These are phyloP conservation scores for Suillia variegata DNA, from an alignment of 2,888 invertebrate species.

Conservation along the genomic window DNA sequence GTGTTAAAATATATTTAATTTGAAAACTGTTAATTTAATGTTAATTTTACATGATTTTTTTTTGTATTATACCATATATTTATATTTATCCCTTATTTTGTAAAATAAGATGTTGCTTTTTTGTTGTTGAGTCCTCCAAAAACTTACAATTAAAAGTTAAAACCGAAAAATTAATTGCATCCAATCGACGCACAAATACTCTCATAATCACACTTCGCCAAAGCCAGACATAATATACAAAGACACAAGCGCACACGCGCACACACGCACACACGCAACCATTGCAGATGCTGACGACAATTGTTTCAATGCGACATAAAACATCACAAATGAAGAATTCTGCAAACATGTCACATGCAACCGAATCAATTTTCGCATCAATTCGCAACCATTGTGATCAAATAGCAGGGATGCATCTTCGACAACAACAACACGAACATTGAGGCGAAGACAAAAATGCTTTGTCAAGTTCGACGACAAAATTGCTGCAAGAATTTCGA, in stretches of 20 bases:
- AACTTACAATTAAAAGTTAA: too few relatives aligned
- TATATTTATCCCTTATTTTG: too few relatives aligned
- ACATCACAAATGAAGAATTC: conserved; percentile 31
- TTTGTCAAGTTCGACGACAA: neutral
- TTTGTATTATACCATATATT: too few relatives aligned
- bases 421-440: conserved; percentile 23
- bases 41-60: too few relatives aligned
- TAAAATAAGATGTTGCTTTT: too few relatives aligned
- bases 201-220: neutral
- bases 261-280: neutral
- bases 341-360: conserved; percentile 58
- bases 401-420: neutral
- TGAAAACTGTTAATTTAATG: too few relatives aligned
- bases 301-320: conserved; percentile 1
- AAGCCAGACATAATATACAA: neutral
- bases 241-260: neutral
- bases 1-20: too few relatives aligned
- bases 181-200: neutral
- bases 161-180: conserved; percentile 11
- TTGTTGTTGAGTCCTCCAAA: too few relatives aligned
- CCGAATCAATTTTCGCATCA: conserved; percentile 57
- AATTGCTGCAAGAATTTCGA: conserved; percentile 13
- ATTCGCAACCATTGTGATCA: conserved; percentile 44
- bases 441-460: conserved; percentile 26
- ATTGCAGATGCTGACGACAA: neutral